Conservation (phyloP, 2,113 vertebrate genomes). For the Oreocharis arfaki region DNA sequence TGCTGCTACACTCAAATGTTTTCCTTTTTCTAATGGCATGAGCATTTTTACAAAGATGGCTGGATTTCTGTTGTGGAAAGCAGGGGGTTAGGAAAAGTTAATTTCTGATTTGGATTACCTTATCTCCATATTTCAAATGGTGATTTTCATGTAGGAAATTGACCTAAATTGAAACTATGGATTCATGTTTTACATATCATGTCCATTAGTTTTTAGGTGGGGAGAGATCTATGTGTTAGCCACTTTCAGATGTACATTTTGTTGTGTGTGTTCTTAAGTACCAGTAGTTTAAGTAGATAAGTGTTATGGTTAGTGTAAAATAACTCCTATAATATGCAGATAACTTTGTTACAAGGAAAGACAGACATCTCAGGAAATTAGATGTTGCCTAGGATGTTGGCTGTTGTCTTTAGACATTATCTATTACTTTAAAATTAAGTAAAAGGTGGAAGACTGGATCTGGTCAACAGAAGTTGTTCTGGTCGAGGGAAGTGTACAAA, state of each 20-base stretch:
- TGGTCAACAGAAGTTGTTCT: not conserved
- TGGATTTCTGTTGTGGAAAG: not conserved
- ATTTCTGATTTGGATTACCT: not conserved
- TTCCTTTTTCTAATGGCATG: not conserved
- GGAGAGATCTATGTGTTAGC: rapidly evolving
- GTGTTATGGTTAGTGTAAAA: not conserved
- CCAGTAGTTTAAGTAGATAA: not conserved
- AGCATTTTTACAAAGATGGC: not conserved
- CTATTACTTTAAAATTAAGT: not conserved
- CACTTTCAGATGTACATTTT: not conserved
- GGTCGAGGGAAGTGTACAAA: rapidly evolving
- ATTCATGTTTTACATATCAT: not conserved
- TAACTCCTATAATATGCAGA: not conserved
- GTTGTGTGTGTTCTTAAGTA: not conserved
- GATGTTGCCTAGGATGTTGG: not conserved
- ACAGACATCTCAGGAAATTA: not conserved
- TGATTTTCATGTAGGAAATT: not conserved
- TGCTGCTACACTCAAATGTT: not conserved
- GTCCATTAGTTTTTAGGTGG: not conserved
- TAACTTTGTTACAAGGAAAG: not conserved
- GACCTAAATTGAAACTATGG: not conserved
- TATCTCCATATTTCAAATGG: not conserved
- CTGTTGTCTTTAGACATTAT: not conserved
- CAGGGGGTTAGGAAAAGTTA: not conserved
- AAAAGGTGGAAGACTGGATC: not conserved